phyloP scores from a whole-genome alignment of 2,797 vertebrate species.

The Scolopax rusticola region DNA sequence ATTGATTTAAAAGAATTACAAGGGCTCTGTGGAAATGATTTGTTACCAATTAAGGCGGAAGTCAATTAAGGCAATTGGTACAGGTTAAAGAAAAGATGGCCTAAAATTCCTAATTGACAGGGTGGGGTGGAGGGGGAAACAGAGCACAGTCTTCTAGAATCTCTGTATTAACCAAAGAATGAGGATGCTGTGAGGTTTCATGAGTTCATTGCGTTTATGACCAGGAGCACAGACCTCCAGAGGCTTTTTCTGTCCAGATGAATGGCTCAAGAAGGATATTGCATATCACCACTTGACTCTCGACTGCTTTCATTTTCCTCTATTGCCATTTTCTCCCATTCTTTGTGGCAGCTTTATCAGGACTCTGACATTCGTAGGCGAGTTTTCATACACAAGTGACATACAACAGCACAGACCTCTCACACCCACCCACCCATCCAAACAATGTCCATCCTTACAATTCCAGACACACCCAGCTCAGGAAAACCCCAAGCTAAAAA shows the following conservation, averaged over 20 bases:
- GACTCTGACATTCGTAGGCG: background rate
- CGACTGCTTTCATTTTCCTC: background rate
- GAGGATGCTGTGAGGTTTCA: background rate
- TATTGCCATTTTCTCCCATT: background rate
- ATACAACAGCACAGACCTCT: background rate
- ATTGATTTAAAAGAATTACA: constrained; percentile 47
- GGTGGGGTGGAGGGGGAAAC: background rate
- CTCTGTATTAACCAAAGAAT: background rate
- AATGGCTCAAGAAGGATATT: background rate
- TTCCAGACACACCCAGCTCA: background rate
- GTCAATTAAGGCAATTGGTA: constrained; percentile 72
- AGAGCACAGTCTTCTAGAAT: background rate
- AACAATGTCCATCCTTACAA: accelerated
- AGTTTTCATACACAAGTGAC: background rate
- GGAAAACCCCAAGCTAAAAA: background rate
- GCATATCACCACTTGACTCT: background rate
- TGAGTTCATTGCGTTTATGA: background rate
- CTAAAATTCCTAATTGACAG: constrained; percentile 60
- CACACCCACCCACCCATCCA: background rate
- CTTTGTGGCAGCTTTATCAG: background rate
- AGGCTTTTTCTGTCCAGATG: background rate
- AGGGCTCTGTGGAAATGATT: constrained; percentile 62
- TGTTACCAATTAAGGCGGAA: constrained; percentile 70
- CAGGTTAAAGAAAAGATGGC: constrained; percentile 66
- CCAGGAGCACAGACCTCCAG: background rate